A percentile compares a stretch with the other conserved stretches of the same genome.
Evolutionary conservation across 1,140 invertebrate species (phyloP).

Genomic region (Macrosteles quadrilineatus): DNA sequence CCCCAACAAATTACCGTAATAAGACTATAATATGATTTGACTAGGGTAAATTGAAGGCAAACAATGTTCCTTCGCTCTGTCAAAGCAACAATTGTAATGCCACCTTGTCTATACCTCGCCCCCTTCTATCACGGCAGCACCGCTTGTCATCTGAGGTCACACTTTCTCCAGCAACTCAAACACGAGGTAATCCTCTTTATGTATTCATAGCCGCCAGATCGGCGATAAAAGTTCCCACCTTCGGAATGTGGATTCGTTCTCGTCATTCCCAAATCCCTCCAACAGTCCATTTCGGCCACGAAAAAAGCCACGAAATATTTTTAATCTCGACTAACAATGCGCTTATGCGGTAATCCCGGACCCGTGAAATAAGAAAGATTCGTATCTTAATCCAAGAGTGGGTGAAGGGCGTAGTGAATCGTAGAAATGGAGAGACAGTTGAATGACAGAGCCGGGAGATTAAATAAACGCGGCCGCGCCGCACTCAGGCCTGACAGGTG

Average conservation of each 20-base stretch:
- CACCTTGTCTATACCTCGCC: no score
- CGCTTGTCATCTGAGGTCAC: not conserved
- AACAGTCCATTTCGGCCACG: conserved; percentile 2
- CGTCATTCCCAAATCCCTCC: conserved; percentile 5
- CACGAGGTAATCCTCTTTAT: conserved; percentile 2
- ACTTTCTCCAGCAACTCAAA: conserved; percentile 12
- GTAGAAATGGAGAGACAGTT: conserved; percentile 6
- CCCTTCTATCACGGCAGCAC: no score
- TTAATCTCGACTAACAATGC: conserved; percentile 10
- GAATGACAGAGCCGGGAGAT: conserved; percentile 23
- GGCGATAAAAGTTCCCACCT: not conserved
- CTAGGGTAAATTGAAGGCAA: no score
- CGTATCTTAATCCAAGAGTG: conserved; percentile 17
- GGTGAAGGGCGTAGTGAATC: conserved; percentile 24
- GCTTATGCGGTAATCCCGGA: not conserved
- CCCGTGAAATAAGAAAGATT: conserved; percentile 23
- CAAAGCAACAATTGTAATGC: no score
- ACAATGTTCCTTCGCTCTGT: no score
- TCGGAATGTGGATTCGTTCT: conserved; percentile 18
- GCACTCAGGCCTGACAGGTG: conserved; percentile 21
- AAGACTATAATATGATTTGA: no score
- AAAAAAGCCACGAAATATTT: conserved; percentile 6
- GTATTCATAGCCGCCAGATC: conserved; percentile 17
- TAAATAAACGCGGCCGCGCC: conserved; percentile 4
- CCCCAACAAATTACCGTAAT: no score